Percentiles rank a stretch among this genome's conserved stretches.
Evolutionary conservation across 2,888 invertebrate species (phyloP).

Genomic region (Poecilobothrus nobilitatus): DNA sequence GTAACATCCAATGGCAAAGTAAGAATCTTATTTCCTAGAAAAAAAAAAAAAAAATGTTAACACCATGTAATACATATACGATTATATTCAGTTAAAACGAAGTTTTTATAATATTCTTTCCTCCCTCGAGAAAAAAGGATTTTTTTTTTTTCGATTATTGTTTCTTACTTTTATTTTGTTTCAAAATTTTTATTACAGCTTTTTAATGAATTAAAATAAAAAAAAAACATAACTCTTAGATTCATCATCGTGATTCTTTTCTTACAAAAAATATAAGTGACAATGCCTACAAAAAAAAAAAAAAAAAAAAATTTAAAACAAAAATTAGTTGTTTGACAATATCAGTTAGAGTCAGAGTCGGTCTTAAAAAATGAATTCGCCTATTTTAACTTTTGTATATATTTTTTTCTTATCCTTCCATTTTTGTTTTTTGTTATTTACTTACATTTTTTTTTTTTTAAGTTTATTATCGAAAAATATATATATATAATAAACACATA

Average conservation of each 20-base stretch:
- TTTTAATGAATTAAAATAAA: not conserved
- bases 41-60: too few species aligned
- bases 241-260: not conserved
- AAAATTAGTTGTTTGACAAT: not conserved
- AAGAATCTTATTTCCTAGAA: too few species aligned
- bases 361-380: not conserved
- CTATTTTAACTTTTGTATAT: not conserved
- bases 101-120: too few species aligned
- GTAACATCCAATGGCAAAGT: too few species aligned
- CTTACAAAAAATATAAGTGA: too few species aligned
- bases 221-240: too few species aligned
- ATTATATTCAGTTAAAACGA: too few species aligned
- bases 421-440: not conserved
- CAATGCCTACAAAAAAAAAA: too few species aligned
- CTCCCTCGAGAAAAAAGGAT: not conserved
- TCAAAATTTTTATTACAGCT: not conserved
- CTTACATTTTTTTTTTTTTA: not conserved
- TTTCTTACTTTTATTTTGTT: too few species aligned
- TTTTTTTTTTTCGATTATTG: not conserved
- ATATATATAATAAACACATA: not conserved
- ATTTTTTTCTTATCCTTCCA: not conserved
- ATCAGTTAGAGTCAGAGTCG: not conserved
- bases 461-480: not conserved
- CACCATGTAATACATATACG: too few species aligned
- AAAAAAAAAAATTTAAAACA: too few species aligned